Conservation (phyloP, 2,797 vertebrate genomes). For the Botia almorhae region DNA sequence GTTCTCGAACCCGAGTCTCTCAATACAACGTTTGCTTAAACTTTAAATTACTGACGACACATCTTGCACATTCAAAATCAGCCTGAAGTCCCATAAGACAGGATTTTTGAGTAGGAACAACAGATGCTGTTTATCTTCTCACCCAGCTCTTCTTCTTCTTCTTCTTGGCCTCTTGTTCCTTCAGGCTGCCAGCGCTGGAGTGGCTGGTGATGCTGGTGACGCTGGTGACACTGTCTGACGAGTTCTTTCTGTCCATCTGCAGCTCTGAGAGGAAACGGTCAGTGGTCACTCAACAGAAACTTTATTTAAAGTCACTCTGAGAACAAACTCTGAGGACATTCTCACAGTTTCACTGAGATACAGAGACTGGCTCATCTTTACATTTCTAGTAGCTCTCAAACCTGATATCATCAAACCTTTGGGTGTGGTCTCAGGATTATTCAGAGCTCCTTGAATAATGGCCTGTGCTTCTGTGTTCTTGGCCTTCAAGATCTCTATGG, state of each 20-base stretch:
- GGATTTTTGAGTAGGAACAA: too few relatives aligned
- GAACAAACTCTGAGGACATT: too few relatives aligned
- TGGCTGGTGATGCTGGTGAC: conserved; percentile 94
- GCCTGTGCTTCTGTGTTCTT: conserved; percentile 95
- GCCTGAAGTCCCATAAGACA: too few relatives aligned
- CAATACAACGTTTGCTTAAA: too few relatives aligned
- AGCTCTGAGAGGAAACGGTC: conserved; percentile 76
- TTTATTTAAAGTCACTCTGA: neutral
- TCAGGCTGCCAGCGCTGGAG: conserved; percentile 90
- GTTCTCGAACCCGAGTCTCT: too few relatives aligned
- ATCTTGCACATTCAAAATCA: too few relatives aligned
- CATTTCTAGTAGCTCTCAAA: neutral
- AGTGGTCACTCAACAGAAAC: neutral
- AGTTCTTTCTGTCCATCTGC: conserved; percentile 94
- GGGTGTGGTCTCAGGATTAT: conserved; percentile 82
- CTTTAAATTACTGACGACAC: too few relatives aligned
- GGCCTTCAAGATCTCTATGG: conserved; percentile 90
- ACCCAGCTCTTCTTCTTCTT: conserved; percentile 99
- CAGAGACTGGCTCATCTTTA: too few relatives aligned
- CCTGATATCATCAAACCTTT: conserved; percentile 77
- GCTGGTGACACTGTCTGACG: conserved; percentile 95
- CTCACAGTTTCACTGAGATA: too few relatives aligned
- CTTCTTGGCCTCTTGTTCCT: conserved; percentile 95
- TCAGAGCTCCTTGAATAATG: conserved; percentile 91
- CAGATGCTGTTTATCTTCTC: conserved; percentile 61